Conservation (phyloP, 2,113 vertebrate genomes). For the Plestiodon gilberti region DNA sequence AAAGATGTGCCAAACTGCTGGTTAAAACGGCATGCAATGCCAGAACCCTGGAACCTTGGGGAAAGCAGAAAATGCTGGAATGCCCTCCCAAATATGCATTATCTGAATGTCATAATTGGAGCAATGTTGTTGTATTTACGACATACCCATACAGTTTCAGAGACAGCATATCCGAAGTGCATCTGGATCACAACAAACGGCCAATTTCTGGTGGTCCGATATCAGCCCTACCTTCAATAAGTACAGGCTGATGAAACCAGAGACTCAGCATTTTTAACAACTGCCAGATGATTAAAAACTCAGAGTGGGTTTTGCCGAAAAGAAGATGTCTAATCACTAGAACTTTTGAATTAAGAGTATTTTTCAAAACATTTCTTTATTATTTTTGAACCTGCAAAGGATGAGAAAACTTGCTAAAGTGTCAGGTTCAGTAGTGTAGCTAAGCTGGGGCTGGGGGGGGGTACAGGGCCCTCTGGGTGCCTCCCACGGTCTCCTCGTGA, state of each 20-base stretch:
- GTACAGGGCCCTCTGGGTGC: no score
- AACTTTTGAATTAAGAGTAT: neutral
- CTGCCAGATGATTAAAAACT: neutral
- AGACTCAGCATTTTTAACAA: neutral
- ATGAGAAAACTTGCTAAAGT: neutral
- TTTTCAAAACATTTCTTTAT: no score
- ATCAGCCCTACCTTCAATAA: neutral
- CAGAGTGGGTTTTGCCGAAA: neutral
- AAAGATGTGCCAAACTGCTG: conserved; percentile 63
- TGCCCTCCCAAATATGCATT: conserved; percentile 17
- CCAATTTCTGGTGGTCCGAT: neutral
- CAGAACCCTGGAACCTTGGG: conserved; percentile 42
- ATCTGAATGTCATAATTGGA: conserved; percentile 45
- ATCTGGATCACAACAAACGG: conserved; percentile 4
- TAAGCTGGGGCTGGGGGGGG: no score
- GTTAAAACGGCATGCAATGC: conserved; percentile 56
- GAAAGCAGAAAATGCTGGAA: conserved; percentile 45
- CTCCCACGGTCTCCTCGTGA: no score
- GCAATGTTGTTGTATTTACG: conserved; percentile 36
- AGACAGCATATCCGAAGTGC: conserved; percentile 1
- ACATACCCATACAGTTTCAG: conserved; percentile 24
- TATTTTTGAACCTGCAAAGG: neutral
- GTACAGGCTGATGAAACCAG: neutral
- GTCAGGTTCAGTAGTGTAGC: no score
- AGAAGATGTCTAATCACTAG: neutral